These are phyloP conservation scores for Caenorhabditis zanzibari DNA, from an alignment of 2,888 invertebrate genomes.

Conservation along the genomic window DNA sequence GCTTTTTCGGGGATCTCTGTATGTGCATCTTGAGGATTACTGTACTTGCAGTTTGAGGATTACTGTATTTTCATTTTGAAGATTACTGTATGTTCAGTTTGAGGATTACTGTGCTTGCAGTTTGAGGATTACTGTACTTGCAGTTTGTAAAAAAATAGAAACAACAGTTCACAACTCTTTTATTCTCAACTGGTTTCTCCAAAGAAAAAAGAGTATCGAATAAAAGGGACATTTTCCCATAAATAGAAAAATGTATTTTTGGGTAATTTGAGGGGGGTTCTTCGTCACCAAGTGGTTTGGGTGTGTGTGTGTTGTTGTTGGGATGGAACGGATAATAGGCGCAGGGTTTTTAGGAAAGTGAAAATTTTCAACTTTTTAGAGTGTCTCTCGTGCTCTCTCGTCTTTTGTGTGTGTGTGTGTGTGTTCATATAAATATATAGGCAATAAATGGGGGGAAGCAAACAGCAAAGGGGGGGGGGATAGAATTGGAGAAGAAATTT, in stretches of 20 bases:
- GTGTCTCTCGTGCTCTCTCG: slow-evolving; percentile 60
- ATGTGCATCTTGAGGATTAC: too few species aligned
- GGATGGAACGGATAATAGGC: slow-evolving; percentile 8
- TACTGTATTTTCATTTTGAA: too few species aligned
- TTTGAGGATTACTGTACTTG: too few species aligned
- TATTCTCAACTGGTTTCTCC: slow-evolving; percentile 45
- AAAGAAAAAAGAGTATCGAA: slow-evolving; percentile 7
- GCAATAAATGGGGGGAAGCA: slow-evolving; percentile 12
- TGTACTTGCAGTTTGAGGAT: too few species aligned
- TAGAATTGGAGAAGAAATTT: slow-evolving; percentile 9
- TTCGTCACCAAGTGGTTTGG: slow-evolving; percentile 45
- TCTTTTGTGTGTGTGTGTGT: slow-evolving; percentile 45
- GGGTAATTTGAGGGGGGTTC: slow-evolving; percentile 11
- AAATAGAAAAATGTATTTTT: slow-evolving; percentile 7
- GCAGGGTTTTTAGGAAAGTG: neutral
- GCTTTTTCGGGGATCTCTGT: too few species aligned
- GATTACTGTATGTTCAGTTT: too few species aligned
- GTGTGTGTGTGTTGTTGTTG: slow-evolving; percentile 21
- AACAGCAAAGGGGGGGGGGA: neutral
- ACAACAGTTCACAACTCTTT: slow-evolving; percentile 22
- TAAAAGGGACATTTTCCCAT: neutral
- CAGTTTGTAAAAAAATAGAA: too few species aligned
- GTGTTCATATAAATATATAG: slow-evolving; percentile 3
- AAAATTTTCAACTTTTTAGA: slow-evolving; percentile 13
- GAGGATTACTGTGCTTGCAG: too few species aligned